Conservation (phyloP, 2,113 vertebrate genomes). For the Notechis scutatus region DNA sequence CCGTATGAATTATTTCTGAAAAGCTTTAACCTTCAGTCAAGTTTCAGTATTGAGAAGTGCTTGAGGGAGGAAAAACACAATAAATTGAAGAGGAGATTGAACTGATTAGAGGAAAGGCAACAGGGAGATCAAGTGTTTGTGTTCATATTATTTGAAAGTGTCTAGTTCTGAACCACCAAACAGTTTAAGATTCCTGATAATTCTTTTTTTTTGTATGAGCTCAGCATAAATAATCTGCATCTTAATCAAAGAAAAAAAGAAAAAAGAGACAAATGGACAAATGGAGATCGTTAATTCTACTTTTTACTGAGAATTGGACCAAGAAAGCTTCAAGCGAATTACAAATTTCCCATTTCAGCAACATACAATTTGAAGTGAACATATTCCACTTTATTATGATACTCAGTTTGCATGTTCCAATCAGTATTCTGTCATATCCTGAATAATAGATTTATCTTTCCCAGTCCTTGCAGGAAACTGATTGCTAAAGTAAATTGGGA, state of each 20-base stretch:
- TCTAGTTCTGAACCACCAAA: constrained; percentile 17
- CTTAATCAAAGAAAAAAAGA: neutral
- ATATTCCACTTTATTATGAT: neutral
- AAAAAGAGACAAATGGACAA: neutral
- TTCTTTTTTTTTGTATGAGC: constrained; percentile 14
- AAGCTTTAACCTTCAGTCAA: constrained; percentile 10
- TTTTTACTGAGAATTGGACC: no score
- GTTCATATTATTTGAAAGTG: constrained; percentile 6
- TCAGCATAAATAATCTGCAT: neutral
- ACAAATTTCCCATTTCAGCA: neutral
- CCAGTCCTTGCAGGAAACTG: neutral
- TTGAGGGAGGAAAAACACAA: neutral
- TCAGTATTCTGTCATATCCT: neutral
- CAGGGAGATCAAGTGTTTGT: constrained; percentile 25
- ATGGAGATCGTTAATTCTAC: neutral
- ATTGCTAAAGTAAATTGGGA: neutral
- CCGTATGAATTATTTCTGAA: constrained; percentile 27
- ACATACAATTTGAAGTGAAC: neutral
- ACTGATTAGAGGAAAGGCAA: constrained; percentile 10
- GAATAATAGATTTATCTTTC: neutral
- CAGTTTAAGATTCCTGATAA: neutral
- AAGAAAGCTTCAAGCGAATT: neutral
- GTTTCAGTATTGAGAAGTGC: neutral
- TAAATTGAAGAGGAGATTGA: constrained; percentile 21
- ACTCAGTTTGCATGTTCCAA: neutral